These are phyloP conservation scores for Serripes groenlandicus DNA, from an alignment of 2,888 invertebrate species.

Conservation along the genomic window DNA sequence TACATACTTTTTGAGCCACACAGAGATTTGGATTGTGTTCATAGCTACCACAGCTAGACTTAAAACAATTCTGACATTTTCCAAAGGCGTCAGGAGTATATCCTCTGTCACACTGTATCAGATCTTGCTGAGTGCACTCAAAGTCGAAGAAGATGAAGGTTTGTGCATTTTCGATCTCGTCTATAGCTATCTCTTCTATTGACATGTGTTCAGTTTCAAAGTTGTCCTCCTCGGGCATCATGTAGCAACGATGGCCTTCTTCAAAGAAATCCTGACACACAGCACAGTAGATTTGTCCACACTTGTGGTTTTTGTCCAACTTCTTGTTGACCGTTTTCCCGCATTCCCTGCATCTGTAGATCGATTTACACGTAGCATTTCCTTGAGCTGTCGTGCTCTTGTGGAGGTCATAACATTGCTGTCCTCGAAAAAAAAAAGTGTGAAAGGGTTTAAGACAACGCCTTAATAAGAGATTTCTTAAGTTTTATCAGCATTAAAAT, in stretches of 20 bases:
- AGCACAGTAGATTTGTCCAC: conserved; percentile 17
- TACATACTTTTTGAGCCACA: conserved; percentile 47
- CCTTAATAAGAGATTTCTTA: too few relatives aligned
- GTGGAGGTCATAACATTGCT: conserved; percentile 35
- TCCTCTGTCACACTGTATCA: too few relatives aligned
- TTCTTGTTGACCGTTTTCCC: conserved; percentile 29
- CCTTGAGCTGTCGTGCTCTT: background rate
- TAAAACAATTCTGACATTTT: too few relatives aligned
- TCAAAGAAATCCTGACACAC: conserved; percentile 17
- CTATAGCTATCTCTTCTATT: too few relatives aligned
- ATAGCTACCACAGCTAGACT: too few relatives aligned
- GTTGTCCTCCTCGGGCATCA: conserved; percentile 11
- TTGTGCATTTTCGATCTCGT: too few relatives aligned
- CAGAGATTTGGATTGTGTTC: conserved; percentile 51
- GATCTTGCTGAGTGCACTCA: too few relatives aligned
- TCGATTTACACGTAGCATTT: conserved; percentile 23
- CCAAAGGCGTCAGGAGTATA: too few relatives aligned
- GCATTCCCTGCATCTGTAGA: conserved; percentile 36
- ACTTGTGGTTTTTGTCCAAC: conserved; percentile 9
- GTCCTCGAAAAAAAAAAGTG: conserved; percentile 28
- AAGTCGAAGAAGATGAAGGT: too few relatives aligned
- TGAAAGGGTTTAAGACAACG: too few relatives aligned
- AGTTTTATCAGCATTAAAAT: too few relatives aligned
- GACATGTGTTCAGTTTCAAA: too few relatives aligned
- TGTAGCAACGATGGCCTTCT: conserved; percentile 24